Conservation (phyloP, 2,888 invertebrate genomes). For the Fragum whitleyi region DNA sequence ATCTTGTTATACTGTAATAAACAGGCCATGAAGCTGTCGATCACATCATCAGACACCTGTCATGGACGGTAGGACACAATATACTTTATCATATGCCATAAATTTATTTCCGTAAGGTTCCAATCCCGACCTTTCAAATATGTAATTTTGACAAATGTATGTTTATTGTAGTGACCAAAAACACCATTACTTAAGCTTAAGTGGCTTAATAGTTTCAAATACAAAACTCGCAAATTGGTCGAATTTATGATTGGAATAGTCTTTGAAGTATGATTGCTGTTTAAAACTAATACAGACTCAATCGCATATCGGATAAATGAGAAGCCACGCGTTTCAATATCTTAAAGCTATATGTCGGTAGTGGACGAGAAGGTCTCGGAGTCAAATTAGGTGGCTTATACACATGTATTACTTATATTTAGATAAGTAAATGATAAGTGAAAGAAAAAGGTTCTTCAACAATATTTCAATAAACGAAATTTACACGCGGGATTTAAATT, state of each 20-base stretch:
- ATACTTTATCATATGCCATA: background rate
- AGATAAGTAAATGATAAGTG: background rate
- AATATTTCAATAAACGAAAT: background rate
- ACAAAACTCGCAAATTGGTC: too few species aligned
- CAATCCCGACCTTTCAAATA: too few species aligned
- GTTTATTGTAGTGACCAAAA: too few species aligned
- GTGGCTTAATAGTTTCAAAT: too few species aligned
- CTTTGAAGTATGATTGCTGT: too few species aligned
- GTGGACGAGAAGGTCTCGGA: background rate
- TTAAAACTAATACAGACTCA: too few species aligned
- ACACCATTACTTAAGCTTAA: too few species aligned
- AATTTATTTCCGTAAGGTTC: background rate
- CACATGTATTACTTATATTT: too few species aligned
- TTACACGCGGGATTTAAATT: background rate
- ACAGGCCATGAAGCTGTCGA: background rate
- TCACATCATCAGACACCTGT: background rate
- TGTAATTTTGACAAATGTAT: too few species aligned
- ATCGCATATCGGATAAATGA: background rate
- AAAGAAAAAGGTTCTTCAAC: background rate
- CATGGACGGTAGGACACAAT: background rate
- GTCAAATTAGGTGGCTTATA: background rate
- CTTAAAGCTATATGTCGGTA: background rate
- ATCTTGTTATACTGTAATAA: slow-evolving; percentile 9
- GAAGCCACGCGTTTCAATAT: background rate
- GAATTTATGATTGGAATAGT: too few species aligned